Base-by-base conservation (phyloP, 2,113 vertebrate genomes). In the Dunckerocampus dactyliophorus region DNA sequence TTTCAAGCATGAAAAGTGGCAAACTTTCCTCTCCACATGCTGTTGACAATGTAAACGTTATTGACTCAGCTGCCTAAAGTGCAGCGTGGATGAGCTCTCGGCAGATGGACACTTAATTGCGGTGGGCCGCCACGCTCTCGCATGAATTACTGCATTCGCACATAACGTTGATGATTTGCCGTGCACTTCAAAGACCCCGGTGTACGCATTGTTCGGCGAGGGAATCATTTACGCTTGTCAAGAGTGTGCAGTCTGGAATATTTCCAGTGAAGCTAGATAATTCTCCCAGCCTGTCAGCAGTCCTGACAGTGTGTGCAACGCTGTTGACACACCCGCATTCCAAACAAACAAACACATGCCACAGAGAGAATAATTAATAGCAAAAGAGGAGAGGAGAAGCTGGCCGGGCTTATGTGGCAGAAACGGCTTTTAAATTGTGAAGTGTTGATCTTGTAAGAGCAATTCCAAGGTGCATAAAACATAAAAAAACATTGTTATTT, bases 221-320 rank as follows among this genome's bases (percentile, higher is more conserved):
- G 87, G 75, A 72, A 88, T 91, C 90, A 89, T 92, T 90, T 87
- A 89, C 85, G 86, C 83, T 89, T 91, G 89, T 90, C 89, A 88
- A 82, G 82, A 84, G 73, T 56, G 67, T 47, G 80, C 80, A 77
- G 79, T 81, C 76, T 75, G 49, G 75, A 86, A 85, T 84, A 82
- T 89, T 90, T 85, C 87, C 80, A 84, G 77, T 79, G 79, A 85
- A 85, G 87, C 88, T 82, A 81, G 75, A 89, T 90, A 89, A 91
- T 90, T 88, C 86, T 87, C 75, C 47, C 62, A 76, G 81, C 77
- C 88, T 89, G 89, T 88, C 88, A 87, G 80, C 87, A 81, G 85
- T 80, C 82, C 76, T 92, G 90, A 90, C 90, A 90, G 88, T 82
- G 80, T 88, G 81, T 85, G 85, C 88, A 87, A 80, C 76, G 78